These are phyloP conservation scores for Campopleginae sp. DNA, from an alignment of 2,888 invertebrate species.

Conservation along the genomic window DNA sequence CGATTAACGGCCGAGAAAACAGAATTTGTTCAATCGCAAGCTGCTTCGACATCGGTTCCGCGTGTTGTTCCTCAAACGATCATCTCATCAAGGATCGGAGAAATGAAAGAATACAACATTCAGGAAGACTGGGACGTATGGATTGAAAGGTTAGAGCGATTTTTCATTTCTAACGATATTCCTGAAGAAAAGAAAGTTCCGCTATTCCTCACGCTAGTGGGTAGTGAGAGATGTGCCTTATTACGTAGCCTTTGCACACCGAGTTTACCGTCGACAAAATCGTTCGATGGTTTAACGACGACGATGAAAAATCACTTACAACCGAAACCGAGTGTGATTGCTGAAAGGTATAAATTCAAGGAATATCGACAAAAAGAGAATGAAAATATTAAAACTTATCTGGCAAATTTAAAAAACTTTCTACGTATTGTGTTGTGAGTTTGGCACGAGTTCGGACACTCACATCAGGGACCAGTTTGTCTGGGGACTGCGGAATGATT, in stretches of 20 bases:
- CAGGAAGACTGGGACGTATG: conserved; percentile 45
- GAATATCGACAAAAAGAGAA: conserved; percentile 59
- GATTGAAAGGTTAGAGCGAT: conserved; percentile 49
- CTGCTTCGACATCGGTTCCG: neutral
- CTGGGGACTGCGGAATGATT: conserved; percentile 1
- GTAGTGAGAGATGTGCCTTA: conserved; percentile 4
- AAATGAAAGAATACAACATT: conserved; percentile 35
- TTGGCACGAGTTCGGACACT: neutral
- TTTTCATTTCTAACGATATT: conserved; percentile 15
- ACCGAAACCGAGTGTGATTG: conserved; percentile 56
- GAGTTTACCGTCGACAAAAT: neutral
- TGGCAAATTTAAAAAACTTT: conserved; percentile 54
- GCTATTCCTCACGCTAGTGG: conserved; percentile 12
- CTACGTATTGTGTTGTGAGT: conserved; percentile 8
- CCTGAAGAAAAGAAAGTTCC: neutral
- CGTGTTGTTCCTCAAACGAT: neutral
- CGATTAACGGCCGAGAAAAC: neutral
- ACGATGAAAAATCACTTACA: conserved; percentile 4
- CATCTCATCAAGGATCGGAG: neutral
- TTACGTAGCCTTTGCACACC: conserved; percentile 1
- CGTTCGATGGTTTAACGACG: neutral
- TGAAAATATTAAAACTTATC: conserved; percentile 49
- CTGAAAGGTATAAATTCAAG: conserved; percentile 65
- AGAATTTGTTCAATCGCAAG: neutral
- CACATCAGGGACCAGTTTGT: conserved; percentile 5